Percentiles rank a stretch among this genome's conserved stretches.
Evolutionary conservation across 2,797 vertebrate species (phyloP).

Genomic region (Epinephelus awoara): DNA sequence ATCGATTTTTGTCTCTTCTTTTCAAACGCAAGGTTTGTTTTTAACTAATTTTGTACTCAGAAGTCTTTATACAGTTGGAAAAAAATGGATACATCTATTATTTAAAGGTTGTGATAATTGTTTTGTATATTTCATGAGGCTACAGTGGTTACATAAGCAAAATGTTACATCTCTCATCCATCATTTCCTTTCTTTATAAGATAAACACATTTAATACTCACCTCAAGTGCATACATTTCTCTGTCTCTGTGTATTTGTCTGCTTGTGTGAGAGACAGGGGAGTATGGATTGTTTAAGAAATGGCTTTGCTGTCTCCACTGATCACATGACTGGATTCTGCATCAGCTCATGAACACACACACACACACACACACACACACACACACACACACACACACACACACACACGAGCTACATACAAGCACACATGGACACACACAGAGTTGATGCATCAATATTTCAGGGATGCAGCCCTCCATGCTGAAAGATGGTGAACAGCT

Average conservation of each 20-base stretch:
- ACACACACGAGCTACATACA: not conserved
- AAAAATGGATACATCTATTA: slow-evolving; percentile 16
- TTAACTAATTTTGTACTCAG: no score
- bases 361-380: slow-evolving; percentile 14
- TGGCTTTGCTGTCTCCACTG: slow-evolving; percentile 5
- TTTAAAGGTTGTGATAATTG: slow-evolving; percentile 4
- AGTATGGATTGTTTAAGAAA: not conserved
- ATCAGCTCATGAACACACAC: slow-evolving; percentile 3
- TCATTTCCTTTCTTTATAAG: not conserved
- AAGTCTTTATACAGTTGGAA: slow-evolving; percentile 7
- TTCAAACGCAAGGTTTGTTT: no score
- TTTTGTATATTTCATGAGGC: slow-evolving; percentile 34
- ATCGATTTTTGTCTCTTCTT: no score
- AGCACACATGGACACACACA: slow-evolving; percentile 39
- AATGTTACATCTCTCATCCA: not conserved
- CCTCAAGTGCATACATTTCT: not conserved
- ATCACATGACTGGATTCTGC: slow-evolving; percentile 16
- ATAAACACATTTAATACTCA: slow-evolving; percentile 14
- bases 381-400: slow-evolving; percentile 9
- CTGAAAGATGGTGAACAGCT: slow-evolving; percentile 74
- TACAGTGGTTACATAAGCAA: not conserved
- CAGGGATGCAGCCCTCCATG: slow-evolving; percentile 68
- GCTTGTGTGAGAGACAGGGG: not conserved
- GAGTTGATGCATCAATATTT: slow-evolving; percentile 84
- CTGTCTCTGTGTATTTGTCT: not conserved